Evolutionary conservation across 1,140 invertebrate genomes (phyloP).

Genomic region (Monomorium pharaonis): DNA sequence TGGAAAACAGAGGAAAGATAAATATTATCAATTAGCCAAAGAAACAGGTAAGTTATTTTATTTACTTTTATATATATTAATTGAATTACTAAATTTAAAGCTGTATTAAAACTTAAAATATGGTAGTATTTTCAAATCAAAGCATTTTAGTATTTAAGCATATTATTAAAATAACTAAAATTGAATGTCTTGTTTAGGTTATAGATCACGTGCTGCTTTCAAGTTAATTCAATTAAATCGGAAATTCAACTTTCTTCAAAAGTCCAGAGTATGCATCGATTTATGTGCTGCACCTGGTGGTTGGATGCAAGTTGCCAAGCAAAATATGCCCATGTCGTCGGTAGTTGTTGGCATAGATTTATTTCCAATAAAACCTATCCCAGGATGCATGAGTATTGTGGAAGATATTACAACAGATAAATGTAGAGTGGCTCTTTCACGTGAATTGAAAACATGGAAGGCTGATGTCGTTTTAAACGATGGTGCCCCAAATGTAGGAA

Average conservation of each 20-base stretch:
- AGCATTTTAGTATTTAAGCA: not conserved
- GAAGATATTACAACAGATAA: slow-evolving; percentile 99
- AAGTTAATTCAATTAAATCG: slow-evolving; percentile 99
- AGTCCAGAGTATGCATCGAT: slow-evolving; percentile 98
- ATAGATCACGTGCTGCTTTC: slow-evolving; percentile 98
- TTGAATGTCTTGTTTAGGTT: slow-evolving; percentile 88
- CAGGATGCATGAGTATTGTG: slow-evolving; percentile 94
- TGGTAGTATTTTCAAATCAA: not conserved
- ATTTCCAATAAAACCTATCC: slow-evolving; percentile 97
- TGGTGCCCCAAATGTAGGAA: slow-evolving; percentile 99
- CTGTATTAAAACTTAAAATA: not conserved
- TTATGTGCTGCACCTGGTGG: slow-evolving; percentile 99
- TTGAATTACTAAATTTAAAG: not conserved
- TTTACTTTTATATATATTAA: not conserved
- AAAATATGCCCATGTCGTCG: slow-evolving; percentile 99
- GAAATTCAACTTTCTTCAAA: slow-evolving; percentile 98
- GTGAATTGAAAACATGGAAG: slow-evolving; percentile 97
- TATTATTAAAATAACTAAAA: not conserved
- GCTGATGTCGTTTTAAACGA: slow-evolving; percentile 98
- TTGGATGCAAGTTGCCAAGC: slow-evolving; percentile 99
- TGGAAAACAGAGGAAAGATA: slow-evolving; percentile 99
- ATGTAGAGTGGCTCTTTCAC: slow-evolving; percentile 91
- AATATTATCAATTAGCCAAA: slow-evolving; percentile 99
- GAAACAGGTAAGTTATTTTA: slow-evolving; percentile 93
- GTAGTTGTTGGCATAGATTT: slow-evolving; percentile 98